These are phyloP conservation scores for Otus scops DNA, from an alignment of 2,797 vertebrate species.

Conservation along the genomic window DNA sequence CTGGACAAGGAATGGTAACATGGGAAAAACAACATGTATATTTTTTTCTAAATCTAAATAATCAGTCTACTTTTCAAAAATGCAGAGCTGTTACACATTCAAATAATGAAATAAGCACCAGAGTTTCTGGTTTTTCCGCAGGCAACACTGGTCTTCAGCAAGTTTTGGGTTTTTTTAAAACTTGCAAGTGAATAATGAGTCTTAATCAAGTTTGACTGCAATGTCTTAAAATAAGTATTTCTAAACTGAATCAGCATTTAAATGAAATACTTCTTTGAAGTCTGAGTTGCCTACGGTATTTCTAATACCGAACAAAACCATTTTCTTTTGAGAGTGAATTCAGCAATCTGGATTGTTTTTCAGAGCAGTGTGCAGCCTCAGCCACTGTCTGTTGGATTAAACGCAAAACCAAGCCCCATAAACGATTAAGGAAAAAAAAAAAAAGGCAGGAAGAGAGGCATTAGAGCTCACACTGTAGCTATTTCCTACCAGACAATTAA, in stretches of 20 bases:
- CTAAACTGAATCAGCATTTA: background rate
- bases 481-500: background rate
- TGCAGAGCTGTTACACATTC: background rate
- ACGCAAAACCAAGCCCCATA: background rate
- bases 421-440: background rate
- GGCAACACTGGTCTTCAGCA: background rate
- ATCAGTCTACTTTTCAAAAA: background rate
- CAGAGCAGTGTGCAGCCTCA: fast-evolving
- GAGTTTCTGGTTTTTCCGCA: conserved; percentile 36
- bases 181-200: background rate
- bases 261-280: background rate
- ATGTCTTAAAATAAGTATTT: background rate
- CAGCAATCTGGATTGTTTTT: background rate
- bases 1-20: background rate
- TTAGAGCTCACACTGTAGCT: background rate
- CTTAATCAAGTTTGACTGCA: background rate
- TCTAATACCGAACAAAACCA: background rate
- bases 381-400: background rate
- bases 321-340: background rate
- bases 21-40: background rate
- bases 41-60: conserved; percentile 20
- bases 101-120: background rate
- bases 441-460: background rate
- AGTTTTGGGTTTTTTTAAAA: background rate
- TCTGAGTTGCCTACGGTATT: background rate